Conservation (phyloP, 1,140 invertebrate species). For the Neomicropteryx cornuta region DNA sequence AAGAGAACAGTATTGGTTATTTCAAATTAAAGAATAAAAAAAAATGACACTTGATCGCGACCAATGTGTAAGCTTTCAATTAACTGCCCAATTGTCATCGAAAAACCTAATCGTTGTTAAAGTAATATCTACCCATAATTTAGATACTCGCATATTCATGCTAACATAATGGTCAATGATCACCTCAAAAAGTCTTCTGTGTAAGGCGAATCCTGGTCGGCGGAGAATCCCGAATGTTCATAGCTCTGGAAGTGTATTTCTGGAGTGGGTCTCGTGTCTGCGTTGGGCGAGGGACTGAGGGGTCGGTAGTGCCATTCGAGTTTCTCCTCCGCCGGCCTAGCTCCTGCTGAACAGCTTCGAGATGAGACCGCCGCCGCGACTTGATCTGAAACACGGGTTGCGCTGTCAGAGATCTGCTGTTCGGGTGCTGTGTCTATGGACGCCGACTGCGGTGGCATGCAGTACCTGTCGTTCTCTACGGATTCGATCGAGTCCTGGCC, state of each 20-base stretch:
- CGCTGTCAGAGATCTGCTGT: conserved; percentile 17
- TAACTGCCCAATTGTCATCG: too few relatives aligned
- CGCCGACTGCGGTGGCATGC: conserved; percentile 5
- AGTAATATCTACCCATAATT: too few relatives aligned
- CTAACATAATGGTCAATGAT: conserved; percentile 28
- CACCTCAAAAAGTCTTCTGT: conserved; percentile 40
- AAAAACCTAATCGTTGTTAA: too few relatives aligned
- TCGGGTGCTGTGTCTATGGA: conserved; percentile 1
- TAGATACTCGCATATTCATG: too few relatives aligned
- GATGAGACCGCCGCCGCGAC: conserved; percentile 19
- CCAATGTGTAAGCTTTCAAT: too few relatives aligned
- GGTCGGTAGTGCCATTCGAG: conserved; percentile 33
- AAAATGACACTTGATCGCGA: too few relatives aligned
- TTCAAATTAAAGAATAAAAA: too few relatives aligned
- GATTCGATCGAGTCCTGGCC: conserved; percentile 36
- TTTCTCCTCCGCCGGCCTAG: conserved; percentile 25
- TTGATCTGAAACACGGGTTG: conserved; percentile 22
- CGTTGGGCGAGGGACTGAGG: conserved; percentile 22
- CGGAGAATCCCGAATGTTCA: conserved; percentile 21
- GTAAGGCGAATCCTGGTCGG: conserved; percentile 21
- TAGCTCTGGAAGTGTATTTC: conserved; percentile 39
- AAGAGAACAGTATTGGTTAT: too few relatives aligned
- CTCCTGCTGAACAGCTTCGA: conserved; percentile 16
- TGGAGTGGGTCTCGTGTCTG: conserved; percentile 19
- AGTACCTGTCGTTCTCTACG: conserved; percentile 14